These are phyloP conservation scores for Syrmaticus mikado DNA, from an alignment of 2,113 vertebrate species.

Conservation along the genomic window DNA sequence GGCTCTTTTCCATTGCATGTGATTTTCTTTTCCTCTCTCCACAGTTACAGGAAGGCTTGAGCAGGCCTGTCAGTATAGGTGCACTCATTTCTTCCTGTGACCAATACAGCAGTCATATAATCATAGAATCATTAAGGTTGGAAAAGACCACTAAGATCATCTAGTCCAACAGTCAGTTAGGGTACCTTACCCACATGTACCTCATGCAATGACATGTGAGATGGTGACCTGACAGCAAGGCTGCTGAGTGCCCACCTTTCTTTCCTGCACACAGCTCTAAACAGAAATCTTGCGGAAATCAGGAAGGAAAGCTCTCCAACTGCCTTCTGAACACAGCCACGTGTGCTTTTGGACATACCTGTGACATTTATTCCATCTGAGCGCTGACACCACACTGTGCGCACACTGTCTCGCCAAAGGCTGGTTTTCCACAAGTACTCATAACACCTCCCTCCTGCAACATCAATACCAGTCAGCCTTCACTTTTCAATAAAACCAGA, in stretches of 20 bases:
- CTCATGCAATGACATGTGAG: not conserved
- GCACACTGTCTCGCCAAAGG: constrained; percentile 89
- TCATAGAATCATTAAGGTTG: no score
- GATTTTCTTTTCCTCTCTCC: not conserved
- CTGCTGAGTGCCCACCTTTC: not conserved
- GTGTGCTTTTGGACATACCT: constrained; percentile 74
- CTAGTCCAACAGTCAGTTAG: no score
- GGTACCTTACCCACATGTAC: not conserved
- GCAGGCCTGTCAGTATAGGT: not conserved
- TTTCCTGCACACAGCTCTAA: not conserved
- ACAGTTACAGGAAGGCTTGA: not conserved
- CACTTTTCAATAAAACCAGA: not conserved
- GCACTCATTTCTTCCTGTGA: not conserved
- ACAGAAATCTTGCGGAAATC: not conserved
- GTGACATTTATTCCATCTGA: constrained; percentile 96
- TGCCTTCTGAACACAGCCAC: not conserved
- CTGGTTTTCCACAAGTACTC: constrained; percentile 91
- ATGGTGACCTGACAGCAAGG: not conserved
- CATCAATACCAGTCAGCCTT: not conserved
- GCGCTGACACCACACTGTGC: constrained; percentile 95
- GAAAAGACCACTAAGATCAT: no score
- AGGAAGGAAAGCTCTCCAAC: not conserved
- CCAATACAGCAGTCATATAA: not conserved
- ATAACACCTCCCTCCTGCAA: constrained; percentile 92
- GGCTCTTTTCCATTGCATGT: accelerated